phyloP scores from a whole-genome alignment of 2,797 vertebrate genomes.

The Lagorchestes hirsutus region DNA sequence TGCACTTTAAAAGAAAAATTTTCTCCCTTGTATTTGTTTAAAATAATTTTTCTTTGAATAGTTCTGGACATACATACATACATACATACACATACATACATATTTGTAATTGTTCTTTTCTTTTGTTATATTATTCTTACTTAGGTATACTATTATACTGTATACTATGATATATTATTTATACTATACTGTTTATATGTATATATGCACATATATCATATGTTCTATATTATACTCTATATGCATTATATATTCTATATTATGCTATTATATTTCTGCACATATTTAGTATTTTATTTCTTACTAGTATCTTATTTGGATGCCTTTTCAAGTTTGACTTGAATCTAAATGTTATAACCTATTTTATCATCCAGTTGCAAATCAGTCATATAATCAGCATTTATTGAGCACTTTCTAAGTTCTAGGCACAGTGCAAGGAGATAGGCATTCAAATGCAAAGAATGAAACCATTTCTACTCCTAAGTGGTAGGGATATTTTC shows the following conservation, averaged over 20 bases:
- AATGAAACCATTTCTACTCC: background rate
- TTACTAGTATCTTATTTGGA: background rate
- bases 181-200: background rate
- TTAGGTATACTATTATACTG: background rate
- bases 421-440: background rate
- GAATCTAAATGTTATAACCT: background rate
- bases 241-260: background rate
- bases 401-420: background rate
- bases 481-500: background rate
- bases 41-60: background rate
- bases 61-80: background rate
- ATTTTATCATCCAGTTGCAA: background rate
- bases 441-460: background rate
- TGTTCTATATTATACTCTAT: background rate
- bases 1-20: constrained; percentile 1
- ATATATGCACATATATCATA: background rate
- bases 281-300: background rate
- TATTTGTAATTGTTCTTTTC: background rate
- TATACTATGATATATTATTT: background rate
- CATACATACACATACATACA: too few species aligned
- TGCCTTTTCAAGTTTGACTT: background rate
- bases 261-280: background rate
- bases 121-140: background rate
- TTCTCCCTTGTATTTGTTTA: constrained; percentile 12
- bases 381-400: background rate